Evolutionary conservation across 2,113 vertebrate genomes (phyloP).

Genomic region (Synchiropus splendidus): DNA sequence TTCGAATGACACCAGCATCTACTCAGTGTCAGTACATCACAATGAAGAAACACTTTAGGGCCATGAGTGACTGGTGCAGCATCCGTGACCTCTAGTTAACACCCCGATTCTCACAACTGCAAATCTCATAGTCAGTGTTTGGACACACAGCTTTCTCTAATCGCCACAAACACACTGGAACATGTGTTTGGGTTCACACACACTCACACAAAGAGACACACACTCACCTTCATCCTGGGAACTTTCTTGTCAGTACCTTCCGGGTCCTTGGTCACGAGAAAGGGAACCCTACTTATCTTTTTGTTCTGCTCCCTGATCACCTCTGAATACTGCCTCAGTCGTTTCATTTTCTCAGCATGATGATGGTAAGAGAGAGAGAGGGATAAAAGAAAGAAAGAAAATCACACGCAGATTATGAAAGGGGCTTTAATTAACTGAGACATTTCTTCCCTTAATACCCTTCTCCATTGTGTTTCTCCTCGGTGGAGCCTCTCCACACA

Average conservation of each 20-base stretch:
- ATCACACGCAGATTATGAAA: conserved; percentile 52
- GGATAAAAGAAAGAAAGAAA: conserved; percentile 10
- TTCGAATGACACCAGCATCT: too few species aligned
- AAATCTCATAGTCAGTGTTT: too few species aligned
- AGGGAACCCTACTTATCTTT: conserved; percentile 53
- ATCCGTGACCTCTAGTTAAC: background rate
- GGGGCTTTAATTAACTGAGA: conserved; percentile 60
- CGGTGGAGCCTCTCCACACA: conserved; percentile 35
- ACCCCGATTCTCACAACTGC: too few species aligned
- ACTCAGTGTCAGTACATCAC: too few species aligned
- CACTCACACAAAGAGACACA: conserved; percentile 3
- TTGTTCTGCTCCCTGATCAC: conserved; percentile 76
- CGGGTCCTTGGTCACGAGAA: conserved; percentile 49
- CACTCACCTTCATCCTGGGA: conserved; percentile 61
- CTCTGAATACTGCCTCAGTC: conserved; percentile 79
- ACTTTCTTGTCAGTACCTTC: conserved; percentile 44
- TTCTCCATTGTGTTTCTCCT: conserved; percentile 42
- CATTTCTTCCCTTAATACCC: conserved; percentile 51
- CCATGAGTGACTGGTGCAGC: too few species aligned
- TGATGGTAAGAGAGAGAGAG: conserved; percentile 29
- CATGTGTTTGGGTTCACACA: conserved; percentile 7
- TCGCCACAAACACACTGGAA: background rate
- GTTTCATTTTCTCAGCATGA: conserved; percentile 77
- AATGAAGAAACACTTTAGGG: too few species aligned
- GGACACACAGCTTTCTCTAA: background rate